These are phyloP conservation scores for Sceliomorpha sp. DNA, from an alignment of 2,888 invertebrate species.

Conservation along the genomic window DNA sequence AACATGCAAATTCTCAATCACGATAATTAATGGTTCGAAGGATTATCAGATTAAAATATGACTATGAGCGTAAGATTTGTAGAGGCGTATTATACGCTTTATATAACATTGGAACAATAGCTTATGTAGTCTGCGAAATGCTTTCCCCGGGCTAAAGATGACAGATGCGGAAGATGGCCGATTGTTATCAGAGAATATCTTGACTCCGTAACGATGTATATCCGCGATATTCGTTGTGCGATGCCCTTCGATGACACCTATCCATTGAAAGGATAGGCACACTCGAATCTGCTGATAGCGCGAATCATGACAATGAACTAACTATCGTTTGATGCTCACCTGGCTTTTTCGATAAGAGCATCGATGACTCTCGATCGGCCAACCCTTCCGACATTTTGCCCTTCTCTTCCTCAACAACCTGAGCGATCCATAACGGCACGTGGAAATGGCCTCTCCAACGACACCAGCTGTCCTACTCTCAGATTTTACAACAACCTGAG, in stretches of 20 bases:
- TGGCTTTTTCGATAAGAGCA: constrained; percentile 66
- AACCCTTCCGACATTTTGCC: constrained; percentile 42
- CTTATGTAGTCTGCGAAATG: too few species aligned
- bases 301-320: constrained; percentile 71
- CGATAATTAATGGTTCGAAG: too few species aligned
- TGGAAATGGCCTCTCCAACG: constrained; percentile 33
- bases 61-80: too few species aligned
- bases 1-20: too few species aligned
- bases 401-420: constrained; percentile 20
- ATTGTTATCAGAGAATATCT: constrained; percentile 43
- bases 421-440: constrained; percentile 17
- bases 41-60: too few species aligned
- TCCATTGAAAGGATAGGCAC: constrained; percentile 52
- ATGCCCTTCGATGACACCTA: constrained; percentile 61
- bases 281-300: constrained; percentile 75
- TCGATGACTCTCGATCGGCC: constrained; percentile 51
- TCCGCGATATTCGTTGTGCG: constrained; percentile 56
- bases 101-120: too few species aligned
- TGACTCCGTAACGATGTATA: constrained; percentile 44
- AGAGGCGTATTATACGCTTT: too few species aligned
- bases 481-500: neutral
- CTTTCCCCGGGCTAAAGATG: too few species aligned
- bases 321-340: constrained; percentile 71
- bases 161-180: too few species aligned
- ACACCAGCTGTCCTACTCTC: constrained; percentile 20